Percentiles rank a stretch among this genome's conserved stretches.
Conservation (phyloP, 2,797 vertebrate genomes). For the Pygocentrus nattereri region DNA sequence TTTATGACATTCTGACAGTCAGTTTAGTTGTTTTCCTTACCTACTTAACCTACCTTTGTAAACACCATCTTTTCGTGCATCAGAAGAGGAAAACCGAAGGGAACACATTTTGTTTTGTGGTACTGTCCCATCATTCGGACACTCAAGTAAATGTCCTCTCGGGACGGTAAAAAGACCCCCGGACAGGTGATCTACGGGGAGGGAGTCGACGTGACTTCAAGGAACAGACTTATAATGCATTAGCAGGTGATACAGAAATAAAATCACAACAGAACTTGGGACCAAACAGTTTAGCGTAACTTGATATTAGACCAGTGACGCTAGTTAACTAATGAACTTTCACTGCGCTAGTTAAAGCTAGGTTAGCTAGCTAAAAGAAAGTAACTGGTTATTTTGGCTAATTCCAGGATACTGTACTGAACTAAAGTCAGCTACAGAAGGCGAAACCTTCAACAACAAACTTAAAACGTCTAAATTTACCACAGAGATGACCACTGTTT, state of each 20-base stretch:
- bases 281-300: no score
- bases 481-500: background rate
- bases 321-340: no score
- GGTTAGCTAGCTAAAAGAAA: background rate
- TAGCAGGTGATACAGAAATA: no score
- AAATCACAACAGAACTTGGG: no score
- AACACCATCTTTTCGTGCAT: conserved; percentile 90
- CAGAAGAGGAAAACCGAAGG: conserved; percentile 85
- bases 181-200: conserved; percentile 88
- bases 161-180: conserved; percentile 82
- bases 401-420: no score
- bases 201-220: conserved; percentile 37
- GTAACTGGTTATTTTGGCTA: no score
- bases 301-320: no score
- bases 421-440: no score
- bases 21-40: background rate
- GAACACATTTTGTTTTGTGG: conserved; percentile 84
- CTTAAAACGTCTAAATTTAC: background rate
- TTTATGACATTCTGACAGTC: no score
- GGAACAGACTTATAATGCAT: no score
- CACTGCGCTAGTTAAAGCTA: no score
- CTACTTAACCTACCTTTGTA: conserved; percentile 85
- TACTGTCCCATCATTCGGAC: conserved; percentile 90
- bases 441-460: no score
- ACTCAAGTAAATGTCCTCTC: conserved; percentile 86